These are phyloP conservation scores for Pipistrellus nathusii DNA, from an alignment of 2,797 vertebrate genomes.

Conservation along the genomic window DNA sequence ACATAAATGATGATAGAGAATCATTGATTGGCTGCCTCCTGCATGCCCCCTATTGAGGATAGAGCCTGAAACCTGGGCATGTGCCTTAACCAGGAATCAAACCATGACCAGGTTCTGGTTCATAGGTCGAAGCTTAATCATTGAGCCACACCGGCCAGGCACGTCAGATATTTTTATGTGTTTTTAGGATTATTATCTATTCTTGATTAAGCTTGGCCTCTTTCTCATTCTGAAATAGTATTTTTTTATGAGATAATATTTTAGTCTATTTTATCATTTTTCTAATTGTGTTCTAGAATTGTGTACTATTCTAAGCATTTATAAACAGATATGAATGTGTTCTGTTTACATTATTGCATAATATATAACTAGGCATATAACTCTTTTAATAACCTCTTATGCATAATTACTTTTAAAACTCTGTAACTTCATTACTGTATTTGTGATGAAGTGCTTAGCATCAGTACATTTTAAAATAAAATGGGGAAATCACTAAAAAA, in stretches of 20 bases:
- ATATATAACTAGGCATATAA: background rate
- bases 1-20: no score
- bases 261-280: constrained; percentile 23
- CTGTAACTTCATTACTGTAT: background rate
- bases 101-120: no score
- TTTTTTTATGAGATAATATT: background rate
- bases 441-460: background rate
- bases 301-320: background rate
- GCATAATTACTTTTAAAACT: background rate
- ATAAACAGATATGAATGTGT: background rate
- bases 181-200: background rate
- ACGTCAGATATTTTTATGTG: background rate
- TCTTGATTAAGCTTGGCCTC: background rate
- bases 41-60: no score
- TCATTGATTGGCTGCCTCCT: no score
- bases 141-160: no score
- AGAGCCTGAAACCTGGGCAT: no score
- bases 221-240: constrained; percentile 9
- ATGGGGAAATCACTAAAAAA: constrained; percentile 1
- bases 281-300: background rate
- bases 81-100: no score
- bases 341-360: background rate
- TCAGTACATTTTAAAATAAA: constrained; percentile 10
- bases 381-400: background rate
- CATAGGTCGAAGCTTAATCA: no score